These are phyloP conservation scores for Galemys pyrenaicus DNA, from an alignment of 2,113 vertebrate genomes.

Conservation along the genomic window DNA sequence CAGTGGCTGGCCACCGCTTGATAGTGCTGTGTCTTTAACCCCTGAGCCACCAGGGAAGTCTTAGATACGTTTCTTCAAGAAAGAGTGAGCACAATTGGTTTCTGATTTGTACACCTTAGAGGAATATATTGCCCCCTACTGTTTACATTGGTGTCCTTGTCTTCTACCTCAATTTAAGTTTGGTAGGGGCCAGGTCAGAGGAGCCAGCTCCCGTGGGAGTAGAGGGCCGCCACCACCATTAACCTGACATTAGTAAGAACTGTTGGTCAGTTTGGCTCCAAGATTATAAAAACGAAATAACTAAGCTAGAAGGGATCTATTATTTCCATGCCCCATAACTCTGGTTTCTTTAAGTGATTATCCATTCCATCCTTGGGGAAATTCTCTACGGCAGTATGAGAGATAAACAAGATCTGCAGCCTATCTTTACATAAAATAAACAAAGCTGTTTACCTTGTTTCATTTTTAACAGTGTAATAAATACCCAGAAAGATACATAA, in stretches of 20 bases:
- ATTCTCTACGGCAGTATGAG: neutral
- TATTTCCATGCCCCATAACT: neutral
- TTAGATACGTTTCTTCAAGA: neutral
- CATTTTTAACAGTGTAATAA: neutral
- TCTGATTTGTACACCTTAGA: neutral
- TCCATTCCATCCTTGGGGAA: neutral
- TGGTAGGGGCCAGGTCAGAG: neutral
- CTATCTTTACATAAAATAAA: neutral
- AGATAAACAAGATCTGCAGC: neutral
- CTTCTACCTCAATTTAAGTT: neutral
- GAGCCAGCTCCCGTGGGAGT: neutral
- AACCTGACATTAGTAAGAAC: neutral
- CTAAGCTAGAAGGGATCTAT: neutral
- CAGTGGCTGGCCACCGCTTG: no score
- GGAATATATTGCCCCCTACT: neutral
- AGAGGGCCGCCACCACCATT: neutral
- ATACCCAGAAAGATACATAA: neutral
- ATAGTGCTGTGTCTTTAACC: no score
- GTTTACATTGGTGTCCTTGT: rapidly evolving
- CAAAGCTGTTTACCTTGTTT: neutral
- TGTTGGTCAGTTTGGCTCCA: neutral
- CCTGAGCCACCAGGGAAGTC: neutral
- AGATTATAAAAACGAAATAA: neutral
- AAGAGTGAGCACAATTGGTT: neutral
- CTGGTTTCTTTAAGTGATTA: neutral